phyloP scores from a whole-genome alignment of 2,888 invertebrate genomes.

The Dolichomitus sp. region DNA sequence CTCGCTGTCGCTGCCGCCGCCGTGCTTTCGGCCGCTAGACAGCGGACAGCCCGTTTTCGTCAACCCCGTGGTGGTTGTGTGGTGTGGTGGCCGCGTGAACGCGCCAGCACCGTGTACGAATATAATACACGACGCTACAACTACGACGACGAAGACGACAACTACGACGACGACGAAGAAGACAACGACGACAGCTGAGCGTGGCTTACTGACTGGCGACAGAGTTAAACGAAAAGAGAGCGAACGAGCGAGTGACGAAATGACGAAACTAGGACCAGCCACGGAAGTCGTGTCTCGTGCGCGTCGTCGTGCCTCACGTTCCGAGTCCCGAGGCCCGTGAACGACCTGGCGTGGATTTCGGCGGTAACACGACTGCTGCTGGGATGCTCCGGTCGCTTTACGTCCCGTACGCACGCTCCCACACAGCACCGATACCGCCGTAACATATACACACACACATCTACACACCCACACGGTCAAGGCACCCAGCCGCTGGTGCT shows the following conservation, averaged over 20 bases:
- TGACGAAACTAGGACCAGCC: slow-evolving; percentile 1
- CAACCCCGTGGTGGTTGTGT: slow-evolving; percentile 56
- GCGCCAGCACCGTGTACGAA: slow-evolving; percentile 55
- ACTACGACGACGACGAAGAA: slow-evolving; percentile 38
- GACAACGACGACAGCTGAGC: slow-evolving; percentile 55
- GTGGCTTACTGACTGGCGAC: slow-evolving; percentile 35
- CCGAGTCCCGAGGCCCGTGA: slow-evolving; percentile 56
- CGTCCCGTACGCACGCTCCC: slow-evolving; percentile 61
- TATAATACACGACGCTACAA: slow-evolving; percentile 32
- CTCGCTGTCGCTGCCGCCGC: slow-evolving; percentile 38
- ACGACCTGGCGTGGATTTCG: slow-evolving; percentile 61
- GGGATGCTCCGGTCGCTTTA: slow-evolving; percentile 37
- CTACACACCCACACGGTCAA: slow-evolving; percentile 19
- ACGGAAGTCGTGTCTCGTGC: slow-evolving; percentile 9
- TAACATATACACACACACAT: slow-evolving; percentile 18
- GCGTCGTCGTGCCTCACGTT: slow-evolving; percentile 15
- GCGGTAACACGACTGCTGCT: slow-evolving; percentile 60
- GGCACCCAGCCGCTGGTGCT: slow-evolving; percentile 44
- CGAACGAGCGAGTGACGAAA: slow-evolving; percentile 26
- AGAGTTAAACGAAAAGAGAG: slow-evolving; percentile 2
- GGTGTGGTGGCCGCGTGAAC: slow-evolving; percentile 56
- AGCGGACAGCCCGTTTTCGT: slow-evolving; percentile 56
- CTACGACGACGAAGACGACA: slow-evolving; percentile 33
- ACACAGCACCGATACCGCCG: slow-evolving; percentile 39
- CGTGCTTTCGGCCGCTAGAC: slow-evolving; percentile 51